These are phyloP conservation scores for Eurystomus glaucurus DNA, from an alignment of 2,797 vertebrate species.

Conservation along the genomic window DNA sequence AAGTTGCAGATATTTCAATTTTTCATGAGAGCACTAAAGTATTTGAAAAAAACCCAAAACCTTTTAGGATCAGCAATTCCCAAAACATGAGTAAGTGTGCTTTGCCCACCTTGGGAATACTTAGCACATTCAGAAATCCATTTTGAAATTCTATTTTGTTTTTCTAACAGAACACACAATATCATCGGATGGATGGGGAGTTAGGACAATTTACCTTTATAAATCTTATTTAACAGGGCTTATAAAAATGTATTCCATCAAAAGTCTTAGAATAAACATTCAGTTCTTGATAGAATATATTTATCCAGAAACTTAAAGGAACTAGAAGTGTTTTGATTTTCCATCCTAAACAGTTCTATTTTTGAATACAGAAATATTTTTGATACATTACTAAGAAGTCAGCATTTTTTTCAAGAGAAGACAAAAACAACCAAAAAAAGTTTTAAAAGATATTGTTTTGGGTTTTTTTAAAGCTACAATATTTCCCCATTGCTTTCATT, in stretches of 20 bases:
- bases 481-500: neutral
- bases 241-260: neutral
- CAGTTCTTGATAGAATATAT: neutral
- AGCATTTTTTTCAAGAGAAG: neutral
- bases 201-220: neutral
- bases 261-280: neutral
- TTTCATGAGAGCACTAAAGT: neutral
- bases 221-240: neutral
- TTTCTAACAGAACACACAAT: neutral
- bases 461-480: neutral
- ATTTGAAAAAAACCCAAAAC: neutral
- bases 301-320: neutral
- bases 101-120: neutral
- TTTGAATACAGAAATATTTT: neutral
- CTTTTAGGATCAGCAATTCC: neutral
- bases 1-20: neutral
- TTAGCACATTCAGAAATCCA: neutral
- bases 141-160: neutral
- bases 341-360: neutral
- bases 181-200: neutral
- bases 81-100: neutral
- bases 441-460: no score
- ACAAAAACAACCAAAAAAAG: neutral
- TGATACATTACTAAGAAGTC: neutral
- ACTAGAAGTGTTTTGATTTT: neutral